These are phyloP conservation scores for Nemopilema nomurai DNA, from an alignment of 30 jellyfish, hydroid and myxozoan species.

Conservation along the genomic window DNA sequence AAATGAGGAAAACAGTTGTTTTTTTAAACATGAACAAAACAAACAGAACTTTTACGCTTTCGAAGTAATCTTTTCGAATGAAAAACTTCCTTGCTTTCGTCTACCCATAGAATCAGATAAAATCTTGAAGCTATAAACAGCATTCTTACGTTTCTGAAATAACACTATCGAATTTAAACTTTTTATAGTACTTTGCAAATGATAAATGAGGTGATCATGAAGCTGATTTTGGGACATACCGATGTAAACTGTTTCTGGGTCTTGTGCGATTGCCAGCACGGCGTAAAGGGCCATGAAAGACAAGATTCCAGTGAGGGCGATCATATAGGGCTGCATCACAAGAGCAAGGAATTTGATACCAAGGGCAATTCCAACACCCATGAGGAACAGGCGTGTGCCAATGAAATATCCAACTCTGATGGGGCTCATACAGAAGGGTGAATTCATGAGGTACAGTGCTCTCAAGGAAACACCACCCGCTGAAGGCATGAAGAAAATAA, in stretches of 20 bases:
- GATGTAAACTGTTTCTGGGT: conserved; percentile 14
- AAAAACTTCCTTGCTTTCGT: no score
- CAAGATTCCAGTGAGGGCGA: conserved; percentile 39
- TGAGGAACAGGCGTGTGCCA: conserved; percentile 60
- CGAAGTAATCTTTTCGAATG: no score
- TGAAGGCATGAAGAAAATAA: conserved; percentile 40
- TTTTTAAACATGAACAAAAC: no score
- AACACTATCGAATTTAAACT: no score
- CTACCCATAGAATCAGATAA: no score
- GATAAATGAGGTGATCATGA: no score
- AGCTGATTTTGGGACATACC: conserved; percentile 46
- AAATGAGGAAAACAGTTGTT: no score
- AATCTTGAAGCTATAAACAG: no score
- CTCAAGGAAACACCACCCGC: conserved; percentile 43
- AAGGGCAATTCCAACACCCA: conserved; percentile 76
- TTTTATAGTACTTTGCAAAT: no score
- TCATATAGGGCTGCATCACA: conserved; percentile 2
- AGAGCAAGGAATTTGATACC: conserved; percentile 58
- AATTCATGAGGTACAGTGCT: conserved; percentile 51
- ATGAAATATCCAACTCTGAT: conserved; percentile 71
- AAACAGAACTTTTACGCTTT: no score
- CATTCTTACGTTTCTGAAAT: no score
- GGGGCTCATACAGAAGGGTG: conserved; percentile 79
- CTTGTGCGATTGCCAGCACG: conserved; percentile 24
- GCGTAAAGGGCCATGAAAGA: conserved; percentile 48